phyloP scores from a whole-genome alignment of 2,888 invertebrate genomes.

The Nymphalis polychloros region DNA sequence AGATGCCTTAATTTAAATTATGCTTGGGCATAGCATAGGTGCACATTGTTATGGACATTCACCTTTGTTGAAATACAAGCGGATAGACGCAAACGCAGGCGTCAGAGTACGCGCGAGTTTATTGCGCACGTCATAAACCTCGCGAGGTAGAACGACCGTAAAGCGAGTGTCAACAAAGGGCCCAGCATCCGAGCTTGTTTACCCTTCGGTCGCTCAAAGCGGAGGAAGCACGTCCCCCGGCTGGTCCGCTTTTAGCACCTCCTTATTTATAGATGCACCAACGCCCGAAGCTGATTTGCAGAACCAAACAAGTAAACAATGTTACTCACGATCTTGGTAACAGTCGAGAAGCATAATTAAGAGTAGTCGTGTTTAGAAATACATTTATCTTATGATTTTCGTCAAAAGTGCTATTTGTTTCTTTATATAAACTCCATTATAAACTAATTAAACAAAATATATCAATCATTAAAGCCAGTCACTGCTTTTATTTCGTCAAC shows the following conservation, averaged over 20 bases:
- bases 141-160: conserved; percentile 63
- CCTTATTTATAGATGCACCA: conserved; percentile 78
- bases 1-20: background rate
- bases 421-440: background rate
- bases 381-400: background rate
- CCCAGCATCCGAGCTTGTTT: conserved; percentile 70
- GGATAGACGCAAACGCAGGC: conserved; percentile 38
- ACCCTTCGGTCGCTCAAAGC: conserved; percentile 77
- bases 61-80: conserved; percentile 45
- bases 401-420: conserved; percentile 19
- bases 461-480: too few relatives aligned
- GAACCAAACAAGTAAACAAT: conserved; percentile 70
- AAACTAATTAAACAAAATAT: background rate
- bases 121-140: conserved; percentile 62
- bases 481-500: too few relatives aligned
- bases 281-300: conserved; percentile 72
- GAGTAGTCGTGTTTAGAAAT: conserved; percentile 11
- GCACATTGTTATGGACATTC: conserved; percentile 40
- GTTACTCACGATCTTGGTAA: conserved; percentile 50
- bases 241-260: conserved; percentile 80
- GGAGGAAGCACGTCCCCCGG: conserved; percentile 77
- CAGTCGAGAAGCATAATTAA: conserved; percentile 21
- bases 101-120: conserved; percentile 48
- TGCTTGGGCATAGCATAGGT: background rate
- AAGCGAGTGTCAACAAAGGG: conserved; percentile 78